Evolutionary conservation across 2,113 vertebrate species (phyloP).

Genomic region (Butorides virescens): DNA sequence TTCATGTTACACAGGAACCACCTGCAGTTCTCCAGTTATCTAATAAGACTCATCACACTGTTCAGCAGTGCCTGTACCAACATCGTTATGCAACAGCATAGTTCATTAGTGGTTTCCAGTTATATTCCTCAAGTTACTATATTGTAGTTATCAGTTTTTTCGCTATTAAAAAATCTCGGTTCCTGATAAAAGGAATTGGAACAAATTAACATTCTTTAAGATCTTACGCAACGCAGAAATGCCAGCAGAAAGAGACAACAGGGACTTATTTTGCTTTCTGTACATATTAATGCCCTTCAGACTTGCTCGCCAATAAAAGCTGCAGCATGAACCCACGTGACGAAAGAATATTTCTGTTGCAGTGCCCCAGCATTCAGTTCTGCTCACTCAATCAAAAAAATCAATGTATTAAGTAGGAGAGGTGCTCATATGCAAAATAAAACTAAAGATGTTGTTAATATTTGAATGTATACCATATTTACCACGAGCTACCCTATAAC

Average conservation of each 20-base stretch:
- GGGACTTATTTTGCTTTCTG: not conserved
- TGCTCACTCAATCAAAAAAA: not conserved
- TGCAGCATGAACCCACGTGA: not conserved
- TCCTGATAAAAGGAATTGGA: not conserved
- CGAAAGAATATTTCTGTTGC: not conserved
- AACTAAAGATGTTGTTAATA: not conserved
- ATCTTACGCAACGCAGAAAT: not conserved
- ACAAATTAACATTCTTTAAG: not conserved
- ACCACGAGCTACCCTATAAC: not conserved
- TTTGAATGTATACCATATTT: not conserved
- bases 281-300: not conserved
- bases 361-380: not conserved
- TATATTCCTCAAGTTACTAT: not conserved
- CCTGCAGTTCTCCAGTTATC: not conserved
- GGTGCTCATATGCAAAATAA: not conserved
- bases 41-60: not conserved
- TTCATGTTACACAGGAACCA: not conserved
- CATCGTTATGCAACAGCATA: not conserved
- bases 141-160: not conserved
- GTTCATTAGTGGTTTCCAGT: not conserved
- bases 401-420: not conserved
- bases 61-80: not conserved
- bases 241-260: not conserved
- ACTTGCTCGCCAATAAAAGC: not conserved
- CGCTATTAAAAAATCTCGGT: not conserved